Base-by-base conservation (phyloP, 2,113 vertebrate genomes). In the Hystrix cristata region DNA sequence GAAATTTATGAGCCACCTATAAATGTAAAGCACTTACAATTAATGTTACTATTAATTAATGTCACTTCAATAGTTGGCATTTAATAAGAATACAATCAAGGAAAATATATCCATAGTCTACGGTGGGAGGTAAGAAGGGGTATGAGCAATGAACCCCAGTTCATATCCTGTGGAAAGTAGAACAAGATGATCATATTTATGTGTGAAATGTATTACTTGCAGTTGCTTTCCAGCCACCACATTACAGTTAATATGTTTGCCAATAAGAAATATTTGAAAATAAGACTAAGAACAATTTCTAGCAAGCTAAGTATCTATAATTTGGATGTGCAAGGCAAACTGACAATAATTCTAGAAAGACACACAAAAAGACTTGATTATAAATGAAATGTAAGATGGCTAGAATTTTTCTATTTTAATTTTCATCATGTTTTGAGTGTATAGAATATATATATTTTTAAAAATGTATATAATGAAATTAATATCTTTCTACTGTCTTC, bases 301-400 rank as follows among this genome's bases (percentile, higher is more conserved):
- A 65, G 31, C 16, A 83, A 85, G 25, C 38, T 79, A 74, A 64
- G 13, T 83, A 16, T 93, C 69, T 90, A 18, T 80, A 76, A 79
- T 78, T 46, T 87, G 43, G 21, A 89, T 79, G 43, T 74, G 12
- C 67, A 84, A 85, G 3, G 1, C 34, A 93, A 81, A 92, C 21
- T 93, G 85, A 80, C 15, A 92, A 80, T 51, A 85, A 90, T 91
- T 88, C 21, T 89, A 87, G 31, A 96, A 67, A 78, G 3, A 90
- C 93, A 90, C 6, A 46, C 11, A 83, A 84, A 82, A 57, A 57
- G 21, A 69, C 12, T 21, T 87, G 90, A 96, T 90, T 34, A 85
- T 71, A 88, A 78, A 94, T 57, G 12, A 79, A 95, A 78, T 72
- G 5, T 46, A 67, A 57, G 62, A 31, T 90, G 15, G 7, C 12